Evolutionary conservation across 2,888 invertebrate species (phyloP), one percentile per base, ranked within the genome.

Genomic region (Agrotis puta): DNA sequence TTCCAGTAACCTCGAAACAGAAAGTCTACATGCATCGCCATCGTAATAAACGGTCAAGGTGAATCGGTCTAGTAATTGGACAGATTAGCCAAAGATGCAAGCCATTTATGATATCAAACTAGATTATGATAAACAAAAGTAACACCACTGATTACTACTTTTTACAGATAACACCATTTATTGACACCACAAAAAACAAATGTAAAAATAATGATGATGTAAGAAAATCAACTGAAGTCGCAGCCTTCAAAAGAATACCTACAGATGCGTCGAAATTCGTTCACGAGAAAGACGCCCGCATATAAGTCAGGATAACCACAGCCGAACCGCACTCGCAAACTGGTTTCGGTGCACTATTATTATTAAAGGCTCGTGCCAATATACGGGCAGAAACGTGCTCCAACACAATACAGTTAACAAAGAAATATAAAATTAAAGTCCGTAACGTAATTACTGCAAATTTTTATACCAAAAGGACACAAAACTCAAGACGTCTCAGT

Each of bases 361-460:
- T 96, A 95, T 95, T 95, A 94, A 92, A 92, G 94, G 92, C 94
- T 95, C 95, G 95, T 95, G 95, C 95, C 94, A 94, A 95, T 94
- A 91, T 88, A 93, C 92, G 87, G 90, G 88, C 88, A 90, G 89
- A 93, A 94, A 93, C 93, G 92, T 93, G 93, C 93, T 88, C 87
- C 82, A 88, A 87, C 87, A 92, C 88, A 89, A 89, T 87, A 88
- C 89, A 91, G 89, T 91, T 90, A 93, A 94, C 93, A 94, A 94
- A 92, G 89, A 92, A 91, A 86, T 82, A 79, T 87, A 86, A 89
- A 90, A 89, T 78, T 89, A 87, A 87, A 88, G 90, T 90, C 85
- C 82, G 85, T 84, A 89, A 89, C 84, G 86, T 87, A 91, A 91
- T 91, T 87, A 90, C 84, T 88, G 88, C 85, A 91, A 92, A 88